A percentile compares a stretch with the other conserved stretches of the same genome.
These are phyloP conservation scores for Nothocercus julius DNA, from an alignment of 2,113 vertebrate genomes.

Conservation along the genomic window DNA sequence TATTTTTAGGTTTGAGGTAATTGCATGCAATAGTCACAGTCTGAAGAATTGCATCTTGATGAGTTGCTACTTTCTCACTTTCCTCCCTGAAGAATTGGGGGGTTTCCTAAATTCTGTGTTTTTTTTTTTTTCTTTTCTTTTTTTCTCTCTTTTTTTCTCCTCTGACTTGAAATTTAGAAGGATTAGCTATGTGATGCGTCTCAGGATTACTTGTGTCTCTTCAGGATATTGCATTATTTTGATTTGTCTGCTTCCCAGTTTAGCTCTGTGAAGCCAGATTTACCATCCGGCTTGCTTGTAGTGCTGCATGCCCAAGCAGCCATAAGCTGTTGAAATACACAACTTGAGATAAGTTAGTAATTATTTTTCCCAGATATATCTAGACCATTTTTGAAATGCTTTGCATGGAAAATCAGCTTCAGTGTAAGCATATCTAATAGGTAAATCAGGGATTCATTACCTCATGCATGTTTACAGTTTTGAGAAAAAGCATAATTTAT, in stretches of 20 bases:
- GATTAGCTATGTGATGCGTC: background rate
- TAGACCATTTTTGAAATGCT: background rate
- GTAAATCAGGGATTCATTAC: background rate
- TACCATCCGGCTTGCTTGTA: background rate
- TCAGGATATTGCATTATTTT: background rate
- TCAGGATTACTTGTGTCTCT: background rate
- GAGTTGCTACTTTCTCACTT: background rate
- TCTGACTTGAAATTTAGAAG: background rate
- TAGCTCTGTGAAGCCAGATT: background rate
- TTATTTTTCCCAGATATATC: background rate
- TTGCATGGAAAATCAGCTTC: background rate
- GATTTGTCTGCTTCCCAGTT: background rate
- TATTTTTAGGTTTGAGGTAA: background rate
- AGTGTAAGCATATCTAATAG: background rate
- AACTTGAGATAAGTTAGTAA: background rate
- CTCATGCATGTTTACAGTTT: background rate
- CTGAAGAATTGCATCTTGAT: background rate
- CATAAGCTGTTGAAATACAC: background rate
- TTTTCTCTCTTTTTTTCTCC: no score
- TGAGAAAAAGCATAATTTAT: background rate
- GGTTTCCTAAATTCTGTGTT: background rate
- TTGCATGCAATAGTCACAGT: background rate
- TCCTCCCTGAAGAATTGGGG: background rate
- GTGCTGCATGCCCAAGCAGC: background rate
- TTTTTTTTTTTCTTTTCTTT: no score